Conservation (phyloP, 2,797 vertebrate species). For the Malacoraja senta region DNA sequence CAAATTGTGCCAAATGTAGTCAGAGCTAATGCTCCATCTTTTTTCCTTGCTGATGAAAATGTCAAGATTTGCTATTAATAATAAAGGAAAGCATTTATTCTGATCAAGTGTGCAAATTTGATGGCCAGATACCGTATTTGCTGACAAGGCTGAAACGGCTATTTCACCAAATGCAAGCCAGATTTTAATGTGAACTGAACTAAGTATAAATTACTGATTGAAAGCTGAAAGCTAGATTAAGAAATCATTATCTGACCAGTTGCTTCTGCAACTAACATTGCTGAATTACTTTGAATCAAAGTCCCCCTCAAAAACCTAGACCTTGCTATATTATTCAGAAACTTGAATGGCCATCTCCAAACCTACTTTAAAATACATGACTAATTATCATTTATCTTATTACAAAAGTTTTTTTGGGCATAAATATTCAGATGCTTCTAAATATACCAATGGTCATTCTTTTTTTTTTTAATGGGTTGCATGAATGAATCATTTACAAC, state of each 20-base stretch:
- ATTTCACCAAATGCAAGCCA: slow-evolving; percentile 25
- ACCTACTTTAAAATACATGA: neutral
- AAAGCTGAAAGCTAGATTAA: neutral
- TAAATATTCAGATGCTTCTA: neutral
- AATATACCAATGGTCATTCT: neutral
- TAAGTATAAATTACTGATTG: neutral
- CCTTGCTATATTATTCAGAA: neutral
- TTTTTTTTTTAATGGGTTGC: too few relatives aligned
- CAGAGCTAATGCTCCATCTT: slow-evolving; percentile 32
- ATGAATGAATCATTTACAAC: neutral
- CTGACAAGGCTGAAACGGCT: slow-evolving; percentile 5
- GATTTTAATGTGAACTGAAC: neutral
- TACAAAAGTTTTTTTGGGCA: too few relatives aligned
- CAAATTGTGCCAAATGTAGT: slow-evolving; percentile 36
- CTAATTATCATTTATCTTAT: neutral
- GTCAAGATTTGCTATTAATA: slow-evolving; percentile 37
- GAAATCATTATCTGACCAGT: neutral
- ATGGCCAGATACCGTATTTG: slow-evolving; percentile 4
- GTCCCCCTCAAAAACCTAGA: neutral
- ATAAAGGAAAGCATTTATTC: slow-evolving; percentile 39
- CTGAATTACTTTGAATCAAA: neutral
- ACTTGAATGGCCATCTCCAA: neutral
- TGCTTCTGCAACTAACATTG: neutral
- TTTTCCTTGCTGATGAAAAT: slow-evolving; percentile 36
- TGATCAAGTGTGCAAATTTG: slow-evolving; percentile 28